Evolutionary conservation across 2,797 vertebrate species (phyloP), one percentile per base, ranked within the genome.

Genomic region (Spea hammondii): DNA sequence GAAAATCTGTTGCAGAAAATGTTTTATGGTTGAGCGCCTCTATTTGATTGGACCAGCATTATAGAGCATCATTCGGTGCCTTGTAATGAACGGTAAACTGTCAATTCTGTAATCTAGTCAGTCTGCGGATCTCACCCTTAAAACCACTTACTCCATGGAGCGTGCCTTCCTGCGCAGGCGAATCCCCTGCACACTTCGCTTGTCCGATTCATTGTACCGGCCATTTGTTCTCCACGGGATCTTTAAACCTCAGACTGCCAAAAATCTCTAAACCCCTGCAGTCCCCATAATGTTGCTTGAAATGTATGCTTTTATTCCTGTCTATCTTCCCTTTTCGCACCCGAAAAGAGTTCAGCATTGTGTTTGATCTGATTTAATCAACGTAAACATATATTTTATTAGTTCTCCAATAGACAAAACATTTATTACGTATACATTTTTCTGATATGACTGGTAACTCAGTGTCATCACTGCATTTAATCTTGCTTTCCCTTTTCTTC

Each of bases 51-150:
- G 74, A 72, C 32, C 57, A 51, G 14, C 74, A 62, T 68, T 72
- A 71, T 46, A 6, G 54, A 4, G 47, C 54, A 62, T 71, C 49
- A 69, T 44, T 48, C 5, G 48, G 46, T 72, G 53, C 66, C 54
- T 64, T 62, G 5, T 77, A 77, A 77, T 72, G 70, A 77, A 71
- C 14, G 79, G 70, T 14, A 48, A 55, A 64, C 74, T 55, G 44
- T 72, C 74, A 73, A 65, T 50, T 13, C 57, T 72, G 70, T 82
- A 68, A 81, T 81, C 45, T 55, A 72, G 72, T 72, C 79, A 77
- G 64, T 48, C 47, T 10, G n/a, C 67, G 53, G 65, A 77, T 73
- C 54, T 72, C 13, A 44, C 70, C 32, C 50, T 71, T 60, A 65
- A 81, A 48, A 77, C 74, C 50, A 76, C 68, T 67, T 50, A 10